A percentile compares a stretch with the other conserved stretches of the same genome.
Evolutionary conservation across 2,113 vertebrate genomes (phyloP).

Genomic region (Upupa epops): DNA sequence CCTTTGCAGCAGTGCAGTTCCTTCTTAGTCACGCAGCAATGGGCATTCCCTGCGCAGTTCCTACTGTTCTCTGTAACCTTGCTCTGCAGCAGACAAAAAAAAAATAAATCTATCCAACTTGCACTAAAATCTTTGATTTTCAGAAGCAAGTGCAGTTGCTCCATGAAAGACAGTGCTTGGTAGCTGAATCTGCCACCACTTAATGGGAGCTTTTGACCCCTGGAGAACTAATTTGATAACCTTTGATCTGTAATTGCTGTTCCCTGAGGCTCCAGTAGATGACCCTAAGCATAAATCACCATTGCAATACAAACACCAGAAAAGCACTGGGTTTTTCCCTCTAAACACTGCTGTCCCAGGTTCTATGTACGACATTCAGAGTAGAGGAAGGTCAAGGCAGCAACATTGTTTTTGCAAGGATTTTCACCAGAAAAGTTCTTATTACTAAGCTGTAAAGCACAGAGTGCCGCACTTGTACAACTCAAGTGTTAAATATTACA

Average conservation of each 20-base stretch:
- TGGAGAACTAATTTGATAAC: slow-evolving; percentile 43
- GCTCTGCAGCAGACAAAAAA: not conserved
- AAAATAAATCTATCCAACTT: not conserved
- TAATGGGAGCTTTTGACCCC: not conserved
- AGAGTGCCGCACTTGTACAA: not conserved
- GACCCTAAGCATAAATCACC: slow-evolving; percentile 32
- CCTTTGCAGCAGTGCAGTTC: not conserved
- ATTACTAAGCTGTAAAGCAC: not conserved
- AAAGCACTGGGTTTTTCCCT: not conserved
- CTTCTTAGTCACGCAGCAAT: not conserved
- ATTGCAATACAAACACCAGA: not conserved
- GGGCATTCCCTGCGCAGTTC: rapidly evolving
- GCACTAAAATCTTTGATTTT: not conserved
- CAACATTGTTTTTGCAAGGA: not conserved
- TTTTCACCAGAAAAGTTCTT: not conserved
- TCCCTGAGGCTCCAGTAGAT: slow-evolving; percentile 5
- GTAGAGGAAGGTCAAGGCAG: not conserved
- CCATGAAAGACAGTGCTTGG: not conserved
- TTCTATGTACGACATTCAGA: not conserved
- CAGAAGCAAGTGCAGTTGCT: not conserved
- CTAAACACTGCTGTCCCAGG: not conserved
- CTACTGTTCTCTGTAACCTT: not conserved
- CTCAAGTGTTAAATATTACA: not conserved
- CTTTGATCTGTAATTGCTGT: not conserved
- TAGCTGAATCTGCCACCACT: slow-evolving; percentile 13